Percentiles rank a stretch among this genome's conserved stretches.
phyloP scores from a whole-genome alignment of 2,797 vertebrate species.

The Sandelia bainsii region DNA sequence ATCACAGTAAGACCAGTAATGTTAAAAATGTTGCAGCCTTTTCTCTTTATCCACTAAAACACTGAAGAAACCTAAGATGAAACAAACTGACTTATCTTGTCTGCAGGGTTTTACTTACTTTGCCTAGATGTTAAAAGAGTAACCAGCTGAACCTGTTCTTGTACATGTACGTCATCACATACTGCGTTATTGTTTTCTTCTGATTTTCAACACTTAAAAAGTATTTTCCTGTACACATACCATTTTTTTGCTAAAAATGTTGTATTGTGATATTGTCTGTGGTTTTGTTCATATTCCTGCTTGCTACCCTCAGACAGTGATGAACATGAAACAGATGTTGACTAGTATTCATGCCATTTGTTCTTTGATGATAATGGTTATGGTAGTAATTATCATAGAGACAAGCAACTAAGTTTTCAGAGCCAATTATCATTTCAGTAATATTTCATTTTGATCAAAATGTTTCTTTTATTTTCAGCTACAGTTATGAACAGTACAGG shows the following conservation, averaged over 20 bases:
- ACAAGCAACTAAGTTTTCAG: background rate
- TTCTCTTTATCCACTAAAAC: background rate
- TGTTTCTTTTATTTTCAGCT: slow-evolving; percentile 49
- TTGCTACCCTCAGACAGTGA: background rate
- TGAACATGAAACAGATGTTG: background rate
- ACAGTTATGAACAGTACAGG: slow-evolving; percentile 80
- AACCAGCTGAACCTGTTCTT: background rate
- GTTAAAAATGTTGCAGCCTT: background rate
- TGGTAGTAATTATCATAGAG: background rate
- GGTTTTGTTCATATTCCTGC: background rate
- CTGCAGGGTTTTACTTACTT: background rate
- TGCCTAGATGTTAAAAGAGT: background rate
- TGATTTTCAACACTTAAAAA: background rate
- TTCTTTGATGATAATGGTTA: background rate
- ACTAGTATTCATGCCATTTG: slow-evolving; percentile 1
- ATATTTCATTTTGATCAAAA: slow-evolving; percentile 5
- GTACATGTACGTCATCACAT: background rate
- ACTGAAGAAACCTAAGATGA: background rate
- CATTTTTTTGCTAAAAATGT: background rate
- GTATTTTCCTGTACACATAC: no score
- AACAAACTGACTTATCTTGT: background rate
- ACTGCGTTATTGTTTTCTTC: background rate
- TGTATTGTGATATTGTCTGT: background rate
- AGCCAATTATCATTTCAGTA: background rate
- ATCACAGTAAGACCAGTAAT: no score